A percentile compares a stretch with the other conserved stretches of the same genome.
These are phyloP conservation scores for Agrypnus murinus DNA, from an alignment of 2,888 invertebrate species.

Conservation along the genomic window DNA sequence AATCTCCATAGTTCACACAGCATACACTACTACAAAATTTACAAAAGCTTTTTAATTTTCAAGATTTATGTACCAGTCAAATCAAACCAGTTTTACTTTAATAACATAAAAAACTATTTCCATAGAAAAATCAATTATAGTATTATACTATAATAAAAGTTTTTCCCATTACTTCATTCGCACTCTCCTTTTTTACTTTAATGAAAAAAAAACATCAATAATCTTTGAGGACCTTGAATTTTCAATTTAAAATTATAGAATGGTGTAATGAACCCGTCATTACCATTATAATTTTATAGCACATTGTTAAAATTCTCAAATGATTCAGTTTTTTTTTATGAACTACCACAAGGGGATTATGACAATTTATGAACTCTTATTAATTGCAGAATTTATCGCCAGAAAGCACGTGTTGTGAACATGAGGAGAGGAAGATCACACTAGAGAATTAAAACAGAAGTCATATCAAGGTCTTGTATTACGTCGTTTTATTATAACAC, in stretches of 20 bases:
- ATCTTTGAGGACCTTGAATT: not conserved
- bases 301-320: not conserved
- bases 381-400: conserved; percentile 40
- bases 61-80: too few species aligned
- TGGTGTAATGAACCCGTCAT: conserved; percentile 1
- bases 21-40: too few species aligned
- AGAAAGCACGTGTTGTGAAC: conserved; percentile 29
- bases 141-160: too few species aligned
- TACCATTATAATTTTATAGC: too few species aligned
- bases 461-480: conserved; percentile 16
- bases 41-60: too few species aligned
- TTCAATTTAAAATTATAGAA: conserved; percentile 1
- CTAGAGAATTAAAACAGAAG: conserved; percentile 1
- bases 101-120: not conserved
- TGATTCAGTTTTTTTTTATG: not conserved
- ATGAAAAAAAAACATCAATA: not conserved
- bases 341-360: conserved; percentile 5
- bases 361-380: conserved; percentile 33
- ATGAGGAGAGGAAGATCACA: not conserved
- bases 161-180: not conserved
- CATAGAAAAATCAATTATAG: not conserved
- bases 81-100: not conserved
- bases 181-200: not conserved
- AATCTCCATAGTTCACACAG: too few species aligned
- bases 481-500: not conserved